These are phyloP conservation scores for Streblospio benedicti DNA, from an alignment of 1,140 invertebrate genomes.

Conservation along the genomic window DNA sequence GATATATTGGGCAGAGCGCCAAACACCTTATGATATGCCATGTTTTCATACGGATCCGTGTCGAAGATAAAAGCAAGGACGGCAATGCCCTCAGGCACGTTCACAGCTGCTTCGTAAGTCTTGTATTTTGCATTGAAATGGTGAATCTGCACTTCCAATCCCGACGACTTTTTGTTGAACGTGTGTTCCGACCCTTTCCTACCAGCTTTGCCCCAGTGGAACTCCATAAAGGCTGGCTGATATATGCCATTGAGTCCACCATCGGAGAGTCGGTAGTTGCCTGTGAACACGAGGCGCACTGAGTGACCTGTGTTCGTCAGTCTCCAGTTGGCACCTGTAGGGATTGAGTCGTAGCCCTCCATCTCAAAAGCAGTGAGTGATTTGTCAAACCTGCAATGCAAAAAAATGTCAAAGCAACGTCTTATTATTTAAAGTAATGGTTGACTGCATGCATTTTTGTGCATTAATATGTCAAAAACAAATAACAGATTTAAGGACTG, in stretches of 20 bases:
- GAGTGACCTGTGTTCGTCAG: slow-evolving; percentile 6
- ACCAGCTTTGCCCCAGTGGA: slow-evolving; percentile 5
- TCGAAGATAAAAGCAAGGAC: slow-evolving; percentile 9
- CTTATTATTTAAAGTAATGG: too few relatives aligned
- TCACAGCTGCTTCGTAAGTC: slow-evolving; percentile 10
- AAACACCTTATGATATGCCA: neutral
- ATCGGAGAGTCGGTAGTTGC: slow-evolving; percentile 3
- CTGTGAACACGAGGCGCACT: slow-evolving; percentile 8
- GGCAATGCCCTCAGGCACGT: slow-evolving; percentile 2
- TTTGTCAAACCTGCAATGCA: too few relatives aligned
- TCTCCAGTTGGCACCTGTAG: slow-evolving; percentile 6
- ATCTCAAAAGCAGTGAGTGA: slow-evolving; percentile 7
- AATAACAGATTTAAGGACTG: too few relatives aligned
- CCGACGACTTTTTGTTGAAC: neutral
- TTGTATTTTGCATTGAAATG: slow-evolving; percentile 12
- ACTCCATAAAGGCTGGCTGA: slow-evolving; percentile 7
- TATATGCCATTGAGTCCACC: slow-evolving; percentile 9
- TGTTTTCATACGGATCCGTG: neutral
- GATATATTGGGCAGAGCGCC: neutral
- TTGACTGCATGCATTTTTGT: too few relatives aligned
- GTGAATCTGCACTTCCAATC: slow-evolving; percentile 12
- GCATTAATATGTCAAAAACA: too few relatives aligned
- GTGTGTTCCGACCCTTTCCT: slow-evolving; percentile 9
- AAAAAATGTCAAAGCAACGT: too few relatives aligned
- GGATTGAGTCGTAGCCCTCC: slow-evolving; percentile 8